Evolutionary conservation across 2,113 vertebrate species (phyloP), one percentile per base, ranked within the genome.

Genomic region (Axis porcinus): DNA sequence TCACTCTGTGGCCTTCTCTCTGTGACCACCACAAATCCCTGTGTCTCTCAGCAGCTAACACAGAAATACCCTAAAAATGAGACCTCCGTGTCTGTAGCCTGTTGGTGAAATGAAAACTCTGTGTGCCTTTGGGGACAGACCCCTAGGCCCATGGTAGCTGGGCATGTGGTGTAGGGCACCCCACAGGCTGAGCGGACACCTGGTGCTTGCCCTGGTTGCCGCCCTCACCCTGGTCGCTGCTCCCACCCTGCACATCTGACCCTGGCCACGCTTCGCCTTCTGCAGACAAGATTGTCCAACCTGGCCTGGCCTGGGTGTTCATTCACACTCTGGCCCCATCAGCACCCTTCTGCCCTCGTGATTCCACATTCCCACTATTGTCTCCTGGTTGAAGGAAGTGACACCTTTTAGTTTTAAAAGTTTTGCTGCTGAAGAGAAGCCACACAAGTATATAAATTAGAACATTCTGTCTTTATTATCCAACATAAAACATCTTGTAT

Each of bases 131-230:
- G 28, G 62, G 33, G 21, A 64, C 78, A 43, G 30, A 40, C 0
- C 14, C 25, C 78, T 23, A 52, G 7, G 45, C 14, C 21, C 47
- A 0, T 27, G 4, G 52, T 7, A 45, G 2, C 13, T 14, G 9
- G 45, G 7, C 0, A 0, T 5, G 52, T 43, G n/a, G 78, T 1
- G 0, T 19, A 2, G n/a, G 47, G 9, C 47, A 6, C 47, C 13
- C 78, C 8, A 0, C 3, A 25, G 47, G n/a, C 1, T 13, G 9
- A 14, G 30, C 0, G 0, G 43, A 91, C 55, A 62, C 23, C 89
- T 2, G 43, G 30, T 0, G 1, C 30, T 79, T 1, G 1, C 70
- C 54, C 9, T 4, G 9, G 21, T 43, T 23, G 10, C 7, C 4
- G 40, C 30, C 74, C 30, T 76, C 6, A 2, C 15, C 40, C 74